Evolutionary conservation across 2,797 vertebrate species (phyloP).

Genomic region (Buphagus erythrorhynchus): DNA sequence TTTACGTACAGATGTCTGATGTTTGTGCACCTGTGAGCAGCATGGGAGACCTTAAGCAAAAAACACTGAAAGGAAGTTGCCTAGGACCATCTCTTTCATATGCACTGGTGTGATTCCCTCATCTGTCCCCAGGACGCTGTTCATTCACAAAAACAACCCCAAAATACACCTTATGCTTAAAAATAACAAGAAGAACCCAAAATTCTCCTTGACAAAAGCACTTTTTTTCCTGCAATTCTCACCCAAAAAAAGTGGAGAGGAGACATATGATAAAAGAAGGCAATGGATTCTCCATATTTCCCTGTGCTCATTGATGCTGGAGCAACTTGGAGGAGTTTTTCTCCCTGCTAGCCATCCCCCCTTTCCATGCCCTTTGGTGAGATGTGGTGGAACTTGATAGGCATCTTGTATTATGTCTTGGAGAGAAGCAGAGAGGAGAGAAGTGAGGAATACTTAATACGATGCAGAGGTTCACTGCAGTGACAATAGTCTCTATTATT

Average conservation of each 20-base stretch:
- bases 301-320: background rate
- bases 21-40: background rate
- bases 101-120: accelerated
- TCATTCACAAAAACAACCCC: background rate
- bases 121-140: background rate
- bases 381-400: background rate
- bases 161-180: background rate
- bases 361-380: background rate
- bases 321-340: background rate
- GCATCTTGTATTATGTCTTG: background rate
- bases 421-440: background rate
- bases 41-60: background rate
- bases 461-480: constrained; percentile 18
- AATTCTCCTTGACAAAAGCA: background rate
- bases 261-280: background rate
- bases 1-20: background rate
- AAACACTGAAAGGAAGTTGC: background rate
- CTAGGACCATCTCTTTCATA: background rate
- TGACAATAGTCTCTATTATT: constrained; percentile 38
- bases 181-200: background rate
- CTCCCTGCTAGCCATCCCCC: background rate
- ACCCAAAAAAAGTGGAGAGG: background rate
- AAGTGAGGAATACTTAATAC: background rate
- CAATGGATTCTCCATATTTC: background rate
- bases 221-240: background rate